Evolutionary conservation across 1,140 invertebrate species (phyloP).

Genomic region (Bombus confusus): DNA sequence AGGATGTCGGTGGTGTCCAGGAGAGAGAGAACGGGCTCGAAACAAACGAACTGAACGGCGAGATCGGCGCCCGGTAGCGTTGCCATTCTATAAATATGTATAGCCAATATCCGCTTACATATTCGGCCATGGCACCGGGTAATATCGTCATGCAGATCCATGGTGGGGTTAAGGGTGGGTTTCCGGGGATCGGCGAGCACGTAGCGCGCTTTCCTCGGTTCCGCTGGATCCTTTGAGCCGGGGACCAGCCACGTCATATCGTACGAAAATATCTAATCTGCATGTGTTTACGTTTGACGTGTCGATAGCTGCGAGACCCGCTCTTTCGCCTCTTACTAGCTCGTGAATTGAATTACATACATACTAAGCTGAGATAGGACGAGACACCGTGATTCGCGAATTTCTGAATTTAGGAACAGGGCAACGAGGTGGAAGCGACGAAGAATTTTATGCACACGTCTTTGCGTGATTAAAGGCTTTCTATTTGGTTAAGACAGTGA

Average conservation of each 20-base stretch:
- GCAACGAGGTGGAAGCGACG: conserved; percentile 11
- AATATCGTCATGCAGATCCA: conserved; percentile 75
- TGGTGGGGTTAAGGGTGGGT: conserved; percentile 42
- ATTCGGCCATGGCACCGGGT: conserved; percentile 72
- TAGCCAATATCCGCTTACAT: conserved; percentile 79
- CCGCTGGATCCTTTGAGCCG: conserved; percentile 70
- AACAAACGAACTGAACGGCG: conserved; percentile 60
- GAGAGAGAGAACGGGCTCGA: conserved; percentile 33
- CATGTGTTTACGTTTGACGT: conserved; percentile 77
- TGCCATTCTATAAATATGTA: conserved; percentile 77
- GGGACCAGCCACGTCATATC: conserved; percentile 64
- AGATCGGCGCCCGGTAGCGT: conserved; percentile 48
- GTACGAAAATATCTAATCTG: conserved; percentile 78
- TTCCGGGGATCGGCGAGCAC: conserved; percentile 20
- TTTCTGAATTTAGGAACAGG: not conserved
- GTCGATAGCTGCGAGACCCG: conserved; percentile 61
- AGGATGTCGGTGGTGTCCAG: conserved; percentile 46
- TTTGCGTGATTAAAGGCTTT: not conserved
- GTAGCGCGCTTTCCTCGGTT: conserved; percentile 26
- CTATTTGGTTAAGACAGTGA: not conserved
- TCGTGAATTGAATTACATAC: conserved; percentile 44
- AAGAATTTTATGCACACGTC: not conserved
- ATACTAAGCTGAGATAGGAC: not conserved
- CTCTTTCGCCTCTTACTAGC: conserved; percentile 58
- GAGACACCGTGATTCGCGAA: not conserved